Evolutionary conservation across 2,797 vertebrate genomes (phyloP), one percentile per base, ranked within the genome.

Genomic region (Huso huso): DNA sequence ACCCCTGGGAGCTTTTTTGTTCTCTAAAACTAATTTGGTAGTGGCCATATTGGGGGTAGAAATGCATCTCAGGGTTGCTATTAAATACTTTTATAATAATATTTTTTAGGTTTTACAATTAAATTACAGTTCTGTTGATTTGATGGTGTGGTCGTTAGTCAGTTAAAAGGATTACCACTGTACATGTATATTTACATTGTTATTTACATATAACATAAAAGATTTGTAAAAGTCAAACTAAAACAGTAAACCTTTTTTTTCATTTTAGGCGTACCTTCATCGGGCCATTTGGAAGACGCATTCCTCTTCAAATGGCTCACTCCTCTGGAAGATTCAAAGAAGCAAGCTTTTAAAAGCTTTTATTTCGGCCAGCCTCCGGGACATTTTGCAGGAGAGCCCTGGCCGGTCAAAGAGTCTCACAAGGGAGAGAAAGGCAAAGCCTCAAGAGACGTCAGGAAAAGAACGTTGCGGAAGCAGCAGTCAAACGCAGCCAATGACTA

Each of bases 381-480:
- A 63, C n/a, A 64, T 57, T 10, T 8, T 51, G 8, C 53, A 10
- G 65, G 61, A 4, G 37, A 49, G 37, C 57, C 63, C 37, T 69
- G 67, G 51, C 49, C n/a, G 6, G 53, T 48, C 18, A 69, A 49
- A 48, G 60, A 37, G 18, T 55, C 69, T 6, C 62, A 51, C 15
- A 2, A 57, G 63, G 48, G 49, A 4, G 66, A 68, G 52, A 51
- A 67, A 51, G 18, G 62, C 53, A 70, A 63, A 59, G 67, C 48
- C 48, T 57, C 53, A 7, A 10, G 59, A 6, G 72, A 68, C 13
- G 49, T 58, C 15, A 49, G n/a, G 84, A 84, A 75, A 84, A 86
- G 75, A 69, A 74, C 65, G 77, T 84, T 23, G 74, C 84, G 18
- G 81, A 87, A 77, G 74, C 83, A 37, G 37, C 37, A 8, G 73